phyloP scores from a whole-genome alignment of 92 coral and sea anemone genomes.

The Nematostella vectensis region DNA sequence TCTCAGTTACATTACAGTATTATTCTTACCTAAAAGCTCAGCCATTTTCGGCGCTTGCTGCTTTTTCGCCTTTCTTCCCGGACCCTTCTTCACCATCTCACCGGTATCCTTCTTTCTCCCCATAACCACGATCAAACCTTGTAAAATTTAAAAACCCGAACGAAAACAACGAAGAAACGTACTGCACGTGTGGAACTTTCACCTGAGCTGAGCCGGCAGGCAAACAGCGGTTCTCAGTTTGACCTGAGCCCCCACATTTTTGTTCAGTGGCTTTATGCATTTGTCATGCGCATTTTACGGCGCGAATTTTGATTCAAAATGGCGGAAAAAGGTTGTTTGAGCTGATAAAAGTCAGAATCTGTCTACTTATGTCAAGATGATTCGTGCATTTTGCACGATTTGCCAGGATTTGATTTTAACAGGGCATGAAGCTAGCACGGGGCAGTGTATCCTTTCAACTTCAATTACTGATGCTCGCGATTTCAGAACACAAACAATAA shows the following conservation, averaged over 20 bases:
- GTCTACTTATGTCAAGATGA: slow-evolving; percentile 27
- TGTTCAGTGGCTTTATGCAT: slow-evolving; percentile 1
- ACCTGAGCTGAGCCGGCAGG: background rate
- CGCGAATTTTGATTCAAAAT: slow-evolving; percentile 9
- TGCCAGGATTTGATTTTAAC: slow-evolving; percentile 49
- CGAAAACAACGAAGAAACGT: background rate
- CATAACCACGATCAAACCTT: slow-evolving; percentile 14
- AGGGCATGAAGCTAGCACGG: slow-evolving; percentile 49
- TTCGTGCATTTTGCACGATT: slow-evolving; percentile 66
- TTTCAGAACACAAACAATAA: too few species aligned
- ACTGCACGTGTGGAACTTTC: slow-evolving; percentile 33
- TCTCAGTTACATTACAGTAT: too few species aligned
- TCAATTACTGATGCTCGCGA: too few species aligned
- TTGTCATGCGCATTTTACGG: background rate
- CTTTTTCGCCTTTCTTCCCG: slow-evolving; percentile 86
- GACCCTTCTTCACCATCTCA: slow-evolving; percentile 68
- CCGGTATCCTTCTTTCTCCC: slow-evolving; percentile 42
- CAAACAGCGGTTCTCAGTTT: too few species aligned
- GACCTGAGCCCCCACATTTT: slow-evolving; percentile 3
- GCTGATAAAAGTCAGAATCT: background rate
- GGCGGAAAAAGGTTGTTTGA: background rate
- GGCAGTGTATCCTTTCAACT: slow-evolving; percentile 83
- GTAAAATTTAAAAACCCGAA: background rate
- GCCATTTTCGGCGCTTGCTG: slow-evolving; percentile 78
- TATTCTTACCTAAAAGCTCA: slow-evolving; percentile 46